These are phyloP conservation scores for Pollenia angustigena DNA, from an alignment of 2,888 invertebrate species.

Conservation along the genomic window DNA sequence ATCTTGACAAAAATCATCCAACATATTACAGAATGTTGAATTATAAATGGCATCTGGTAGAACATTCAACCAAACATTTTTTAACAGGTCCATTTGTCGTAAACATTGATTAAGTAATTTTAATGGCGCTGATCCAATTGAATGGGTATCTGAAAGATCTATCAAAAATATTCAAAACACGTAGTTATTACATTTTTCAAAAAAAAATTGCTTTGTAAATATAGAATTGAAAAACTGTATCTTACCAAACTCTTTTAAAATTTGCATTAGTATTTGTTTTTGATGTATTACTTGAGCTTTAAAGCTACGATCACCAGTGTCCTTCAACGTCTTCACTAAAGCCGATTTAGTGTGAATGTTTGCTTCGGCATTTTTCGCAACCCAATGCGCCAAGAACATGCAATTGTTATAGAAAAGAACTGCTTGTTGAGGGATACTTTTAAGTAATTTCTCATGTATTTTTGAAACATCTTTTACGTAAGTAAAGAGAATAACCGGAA, in stretches of 20 bases:
- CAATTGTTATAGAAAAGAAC: constrained; percentile 96
- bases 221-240: not conserved
- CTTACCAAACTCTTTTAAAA: constrained; percentile 90
- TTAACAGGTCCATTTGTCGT: constrained; percentile 92
- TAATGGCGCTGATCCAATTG: constrained; percentile 84
- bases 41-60: constrained; percentile 91
- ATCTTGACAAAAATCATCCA: constrained; percentile 83
- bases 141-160: constrained; percentile 80
- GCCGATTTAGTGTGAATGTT: constrained; percentile 87
- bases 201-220: not conserved
- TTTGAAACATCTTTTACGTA: constrained; percentile 92
- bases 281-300: constrained; percentile 90
- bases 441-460: constrained; percentile 91
- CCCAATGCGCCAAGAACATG: constrained; percentile 93
- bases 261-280: constrained; percentile 90
- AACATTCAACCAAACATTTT: constrained; percentile 94
- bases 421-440: constrained; percentile 93
- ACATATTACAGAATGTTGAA: constrained; percentile 86
- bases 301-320: constrained; percentile 89
- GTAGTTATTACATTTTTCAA: not conserved
- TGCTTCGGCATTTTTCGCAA: constrained; percentile 85
- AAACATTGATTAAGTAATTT: constrained; percentile 92
- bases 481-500: constrained; percentile 87
- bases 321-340: constrained; percentile 88
- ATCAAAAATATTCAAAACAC: not conserved